Evolutionary conservation across 2,797 vertebrate genomes (phyloP).

Genomic region (Sylvia borin): DNA sequence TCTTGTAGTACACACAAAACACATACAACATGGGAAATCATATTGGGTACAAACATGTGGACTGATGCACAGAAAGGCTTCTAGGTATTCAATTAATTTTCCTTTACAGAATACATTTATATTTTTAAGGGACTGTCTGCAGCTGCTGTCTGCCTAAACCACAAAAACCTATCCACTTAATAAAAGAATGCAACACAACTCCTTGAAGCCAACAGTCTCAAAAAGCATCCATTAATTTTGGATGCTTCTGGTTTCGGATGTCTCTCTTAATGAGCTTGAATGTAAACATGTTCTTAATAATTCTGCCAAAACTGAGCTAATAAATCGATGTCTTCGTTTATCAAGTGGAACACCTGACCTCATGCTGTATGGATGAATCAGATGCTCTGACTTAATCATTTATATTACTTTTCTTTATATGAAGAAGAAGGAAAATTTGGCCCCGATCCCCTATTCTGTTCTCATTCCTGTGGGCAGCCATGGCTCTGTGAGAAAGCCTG

Average conservation of each 20-base stretch:
- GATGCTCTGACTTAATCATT: conserved; percentile 7
- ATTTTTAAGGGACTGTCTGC: conserved; percentile 8
- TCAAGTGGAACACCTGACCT: conserved; percentile 49
- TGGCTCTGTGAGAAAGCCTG: background rate
- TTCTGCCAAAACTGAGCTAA: conserved; percentile 58
- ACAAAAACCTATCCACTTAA: conserved; percentile 36
- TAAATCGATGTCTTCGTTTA: conserved; percentile 48
- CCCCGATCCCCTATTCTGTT: background rate
- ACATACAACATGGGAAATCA: background rate
- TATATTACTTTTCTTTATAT: background rate
- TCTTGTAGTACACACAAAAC: background rate
- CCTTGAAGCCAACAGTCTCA: conserved; percentile 27
- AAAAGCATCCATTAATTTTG: conserved; percentile 58
- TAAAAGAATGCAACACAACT: conserved; percentile 36
- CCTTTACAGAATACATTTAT: background rate
- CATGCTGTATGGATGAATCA: conserved; percentile 18
- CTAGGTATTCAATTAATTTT: background rate
- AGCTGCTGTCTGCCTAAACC: conserved; percentile 27
- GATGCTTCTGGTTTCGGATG: conserved; percentile 51
- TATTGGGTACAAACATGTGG: background rate
- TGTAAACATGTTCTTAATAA: conserved; percentile 59
- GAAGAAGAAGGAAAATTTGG: background rate
- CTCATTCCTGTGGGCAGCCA: background rate
- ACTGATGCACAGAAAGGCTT: background rate
- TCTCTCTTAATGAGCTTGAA: conserved; percentile 54